Conservation (phyloP, 2,888 invertebrate genomes). For the Phalera bucephala region DNA sequence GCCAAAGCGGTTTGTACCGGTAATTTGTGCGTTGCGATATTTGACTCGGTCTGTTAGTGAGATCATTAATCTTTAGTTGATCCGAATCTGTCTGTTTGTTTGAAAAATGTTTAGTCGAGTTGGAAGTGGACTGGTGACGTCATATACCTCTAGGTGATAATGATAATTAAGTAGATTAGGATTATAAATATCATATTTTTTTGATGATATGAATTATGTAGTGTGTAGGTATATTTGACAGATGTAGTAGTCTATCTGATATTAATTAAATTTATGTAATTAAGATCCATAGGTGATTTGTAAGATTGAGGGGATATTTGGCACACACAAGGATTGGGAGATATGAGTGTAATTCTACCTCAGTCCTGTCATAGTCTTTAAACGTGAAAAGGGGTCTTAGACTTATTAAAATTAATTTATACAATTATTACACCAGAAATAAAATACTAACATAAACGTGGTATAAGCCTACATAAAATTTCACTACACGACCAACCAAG, state of each 20-base stretch:
- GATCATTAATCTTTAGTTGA: slow-evolving; percentile 65
- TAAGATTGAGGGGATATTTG: too few relatives aligned
- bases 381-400: too few relatives aligned
- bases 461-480: slow-evolving; percentile 33
- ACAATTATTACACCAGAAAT: too few relatives aligned
- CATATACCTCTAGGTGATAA: slow-evolving; percentile 39
- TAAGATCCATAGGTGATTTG: too few relatives aligned
- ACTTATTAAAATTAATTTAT: too few relatives aligned
- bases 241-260: slow-evolving; percentile 21
- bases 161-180: slow-evolving; percentile 37
- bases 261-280: too few relatives aligned
- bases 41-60: slow-evolving; percentile 57
- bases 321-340: too few relatives aligned
- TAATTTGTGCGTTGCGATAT: slow-evolving; percentile 60
- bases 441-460: too few relatives aligned
- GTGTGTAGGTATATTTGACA: too few relatives aligned
- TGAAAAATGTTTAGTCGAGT: slow-evolving; percentile 53
- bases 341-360: too few relatives aligned
- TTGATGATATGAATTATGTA: slow-evolving; percentile 24
- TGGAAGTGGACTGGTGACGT: slow-evolving; percentile 49
- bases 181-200: slow-evolving; percentile 26
- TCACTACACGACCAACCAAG: slow-evolving; percentile 34
- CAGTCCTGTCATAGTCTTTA: too few relatives aligned
- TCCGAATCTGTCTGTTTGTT: slow-evolving; percentile 66
- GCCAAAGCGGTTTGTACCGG: slow-evolving; percentile 53